Conservation (phyloP, 2,888 invertebrate genomes). For the Agrilus mali region DNA sequence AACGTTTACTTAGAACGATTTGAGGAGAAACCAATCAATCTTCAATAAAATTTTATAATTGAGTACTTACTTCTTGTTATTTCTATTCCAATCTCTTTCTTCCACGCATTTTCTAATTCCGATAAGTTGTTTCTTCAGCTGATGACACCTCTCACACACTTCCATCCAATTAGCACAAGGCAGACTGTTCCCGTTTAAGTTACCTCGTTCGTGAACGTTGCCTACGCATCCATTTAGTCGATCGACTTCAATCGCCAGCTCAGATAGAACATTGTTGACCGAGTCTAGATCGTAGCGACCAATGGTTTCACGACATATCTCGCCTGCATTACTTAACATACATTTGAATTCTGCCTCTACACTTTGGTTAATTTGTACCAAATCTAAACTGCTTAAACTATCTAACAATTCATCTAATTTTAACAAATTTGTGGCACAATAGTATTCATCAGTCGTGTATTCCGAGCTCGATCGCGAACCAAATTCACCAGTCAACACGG, state of each 20-base stretch:
- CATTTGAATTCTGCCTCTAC: constrained; percentile 55
- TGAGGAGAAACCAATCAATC: too few species aligned
- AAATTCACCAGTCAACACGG: constrained; percentile 37
- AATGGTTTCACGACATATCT: constrained; percentile 29
- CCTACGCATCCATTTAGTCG: constrained; percentile 12
- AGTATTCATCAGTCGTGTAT: constrained; percentile 8
- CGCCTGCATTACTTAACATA: constrained; percentile 50
- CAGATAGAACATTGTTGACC: constrained; percentile 10
- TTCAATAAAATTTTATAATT: too few species aligned
- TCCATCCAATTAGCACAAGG: constrained; percentile 20
- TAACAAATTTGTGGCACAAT: constrained; percentile 21
- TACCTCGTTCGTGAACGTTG: background rate
- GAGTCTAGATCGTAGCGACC: constrained; percentile 14
- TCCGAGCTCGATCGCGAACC: constrained; percentile 4
- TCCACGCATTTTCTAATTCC: too few species aligned
- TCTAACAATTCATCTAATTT: constrained; percentile 27
- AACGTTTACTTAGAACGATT: too few species aligned
- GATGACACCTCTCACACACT: constrained; percentile 44
- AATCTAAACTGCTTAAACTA: constrained; percentile 37
- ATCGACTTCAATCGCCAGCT: constrained; percentile 14
- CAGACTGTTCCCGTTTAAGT: constrained; percentile 6
- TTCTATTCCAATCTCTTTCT: too few species aligned
- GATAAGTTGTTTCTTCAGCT: constrained; percentile 38
- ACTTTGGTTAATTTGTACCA: constrained; percentile 36
- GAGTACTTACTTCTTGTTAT: too few species aligned